Evolutionary conservation across 2,113 vertebrate species (phyloP), one percentile per base, ranked within the genome.

Genomic region (Festucalex cinctus): DNA sequence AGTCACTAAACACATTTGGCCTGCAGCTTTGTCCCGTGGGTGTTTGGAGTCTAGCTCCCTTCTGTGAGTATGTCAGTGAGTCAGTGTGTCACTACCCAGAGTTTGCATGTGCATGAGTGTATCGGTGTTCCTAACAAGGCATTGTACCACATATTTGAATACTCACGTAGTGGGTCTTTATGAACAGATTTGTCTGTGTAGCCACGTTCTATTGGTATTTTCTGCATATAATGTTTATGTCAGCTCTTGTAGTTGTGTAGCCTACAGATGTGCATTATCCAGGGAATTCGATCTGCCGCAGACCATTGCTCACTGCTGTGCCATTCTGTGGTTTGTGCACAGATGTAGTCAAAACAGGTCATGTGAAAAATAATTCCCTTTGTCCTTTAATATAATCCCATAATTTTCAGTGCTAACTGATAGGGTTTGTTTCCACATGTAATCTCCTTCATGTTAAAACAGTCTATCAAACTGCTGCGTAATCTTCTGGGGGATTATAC

Each of bases 1-100:
- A 88, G 72, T 86, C 84, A 75, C 76, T 86, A 83, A 81, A 84
- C 85, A 84, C 73, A 85, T 86, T 88, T 84, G 77, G 74, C 86
- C 81, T 58, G 22, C 68, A 80, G 88, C 75, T 74, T 76, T 41
- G 65, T 74, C 80, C 78, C 69, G 41, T 77, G 86, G 76, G 66
- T 64, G 70, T 70, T 81, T 32, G 10, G 26, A 68, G 74, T 77
- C 77, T 67, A 48, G 59, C 54, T 71, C 16, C 57, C 59, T 32
- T 76, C 48, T 54, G 53, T 54, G 60, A 71, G 63, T 82, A 68
- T 69, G 61, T 70, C 46, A 22, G 67, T 74, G 79, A 79, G 66
- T 82, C 46, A 22, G 67, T 74, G 79, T 78, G 66, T 82, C 70
- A 67, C 56, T 62, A 24, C 61, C 51, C 56, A 6, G 26, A 74